Percentiles rank a stretch among this genome's conserved stretches.
phyloP scores from a whole-genome alignment of 2,113 vertebrate species.

The Acanthisitta chloris region DNA sequence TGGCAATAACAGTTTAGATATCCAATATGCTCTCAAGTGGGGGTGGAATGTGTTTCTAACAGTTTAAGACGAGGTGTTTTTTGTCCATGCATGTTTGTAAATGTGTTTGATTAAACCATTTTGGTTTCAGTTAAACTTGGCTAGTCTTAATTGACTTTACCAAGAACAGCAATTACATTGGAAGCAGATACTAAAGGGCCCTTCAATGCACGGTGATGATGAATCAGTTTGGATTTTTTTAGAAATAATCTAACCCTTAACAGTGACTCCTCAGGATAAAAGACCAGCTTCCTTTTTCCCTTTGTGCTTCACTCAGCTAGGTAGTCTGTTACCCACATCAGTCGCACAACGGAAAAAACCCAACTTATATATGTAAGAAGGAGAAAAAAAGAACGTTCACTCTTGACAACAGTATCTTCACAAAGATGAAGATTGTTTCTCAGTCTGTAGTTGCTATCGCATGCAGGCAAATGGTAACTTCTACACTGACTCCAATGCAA shows the following conservation, averaged over 20 bases:
- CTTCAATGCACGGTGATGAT: neutral
- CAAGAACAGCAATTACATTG: too few species aligned
- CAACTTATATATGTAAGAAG: neutral
- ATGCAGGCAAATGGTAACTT: neutral
- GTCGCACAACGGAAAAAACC: neutral
- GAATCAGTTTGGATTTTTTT: neutral
- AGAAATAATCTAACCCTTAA: neutral
- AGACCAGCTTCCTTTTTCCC: neutral
- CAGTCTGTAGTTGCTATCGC: neutral
- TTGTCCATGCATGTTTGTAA: neutral
- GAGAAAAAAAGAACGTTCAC: neutral
- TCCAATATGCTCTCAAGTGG: rapidly evolving
- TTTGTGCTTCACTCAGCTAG: neutral
- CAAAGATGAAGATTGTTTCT: neutral
- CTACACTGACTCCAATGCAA: neutral
- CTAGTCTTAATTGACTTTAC: neutral
- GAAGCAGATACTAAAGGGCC: neutral
- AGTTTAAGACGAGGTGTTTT: rapidly evolving
- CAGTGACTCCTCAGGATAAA: neutral
- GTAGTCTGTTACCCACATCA: neutral
- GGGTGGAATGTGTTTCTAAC: neutral
- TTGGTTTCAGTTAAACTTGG: neutral
- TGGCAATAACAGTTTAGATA: neutral
- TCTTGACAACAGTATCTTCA: neutral
- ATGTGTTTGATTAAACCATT: neutral